Base-by-base conservation (phyloP, 1,140 invertebrate genomes). In the Drosophila insularis region DNA sequence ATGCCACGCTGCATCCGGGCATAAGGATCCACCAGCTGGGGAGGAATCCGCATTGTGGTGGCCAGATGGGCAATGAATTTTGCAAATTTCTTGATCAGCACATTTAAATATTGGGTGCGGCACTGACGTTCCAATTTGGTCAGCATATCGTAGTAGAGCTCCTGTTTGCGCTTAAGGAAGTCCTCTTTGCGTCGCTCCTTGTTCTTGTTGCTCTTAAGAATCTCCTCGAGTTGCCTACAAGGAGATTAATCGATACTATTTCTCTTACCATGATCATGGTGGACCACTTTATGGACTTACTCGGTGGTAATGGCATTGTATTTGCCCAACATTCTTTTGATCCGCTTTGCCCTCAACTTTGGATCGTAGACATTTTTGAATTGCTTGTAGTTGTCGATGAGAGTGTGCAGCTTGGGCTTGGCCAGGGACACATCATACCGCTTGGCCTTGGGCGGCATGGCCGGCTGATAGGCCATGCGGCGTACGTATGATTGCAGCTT, bases 1-100 rank as follows among this genome's bases (percentile, higher is more conserved):
- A 91, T 91, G 27, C 90, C 90, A 32, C 90, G 90, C 56, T 91
- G 90, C 90, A 91, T 91, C 11, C 90, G 86, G 0, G 90, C 87
- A 67, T 91, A 91, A 0, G 90, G 90, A 61, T 91, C 90, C 21
- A 90, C 78, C 32, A 91, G 62, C 27, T 87, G 80, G 8, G 90
- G 82, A 4, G 90, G 90, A 11, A 91, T 91, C 0, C 79, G 82
- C 86, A 91, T 91, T 31, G 90, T 90, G 11, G 90, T 91, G 4
- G 90, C 90, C 72, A 91, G 10, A 40, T 91, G 89, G 3, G 90
- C 81, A 8, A 91, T 89, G 32, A 91, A 91, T 13, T 86, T 90
- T 23, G 80, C 78, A 68, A 91, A 91, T 35, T 91, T 91, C 58
- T 90, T 91, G 50, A 91, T 82, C 10, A 91, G 66, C 37, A 91